Percentiles rank a stretch among this genome's conserved stretches.
phyloP scores from a whole-genome alignment of 2,888 invertebrate genomes.

The Dasysyrphus tricinctus region DNA sequence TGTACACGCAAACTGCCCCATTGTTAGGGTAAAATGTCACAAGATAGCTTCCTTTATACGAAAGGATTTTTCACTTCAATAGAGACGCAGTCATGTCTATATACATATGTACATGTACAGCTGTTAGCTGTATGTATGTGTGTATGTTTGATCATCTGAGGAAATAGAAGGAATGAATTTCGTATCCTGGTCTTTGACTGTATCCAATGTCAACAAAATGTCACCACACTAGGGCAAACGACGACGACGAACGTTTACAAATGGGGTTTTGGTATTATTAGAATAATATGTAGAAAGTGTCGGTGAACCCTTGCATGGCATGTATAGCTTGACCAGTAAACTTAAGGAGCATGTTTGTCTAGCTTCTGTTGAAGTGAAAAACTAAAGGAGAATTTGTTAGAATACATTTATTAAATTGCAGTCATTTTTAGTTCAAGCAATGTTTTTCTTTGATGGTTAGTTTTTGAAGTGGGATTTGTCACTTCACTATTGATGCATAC shows the following conservation, averaged over 20 bases:
- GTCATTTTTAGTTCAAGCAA: slow-evolving; percentile 8
- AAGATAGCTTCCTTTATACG: slow-evolving; percentile 1
- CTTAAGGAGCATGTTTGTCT: slow-evolving; percentile 6
- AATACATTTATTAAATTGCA: slow-evolving; percentile 38
- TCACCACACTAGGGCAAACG: slow-evolving; percentile 34
- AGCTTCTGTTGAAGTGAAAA: neutral
- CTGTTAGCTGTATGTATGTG: neutral
- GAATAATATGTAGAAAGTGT: slow-evolving; percentile 42
- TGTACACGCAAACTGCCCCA: slow-evolving; percentile 42
- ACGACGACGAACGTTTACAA: slow-evolving; percentile 58
- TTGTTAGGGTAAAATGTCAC: slow-evolving; percentile 14
- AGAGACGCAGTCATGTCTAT: neutral
- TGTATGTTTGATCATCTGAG: neutral
- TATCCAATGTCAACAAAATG: slow-evolving; percentile 62
- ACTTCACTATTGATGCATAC: neutral
- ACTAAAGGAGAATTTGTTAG: neutral
- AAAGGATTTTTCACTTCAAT: slow-evolving; percentile 24
- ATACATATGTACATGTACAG: neutral
- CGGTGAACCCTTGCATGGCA: slow-evolving; percentile 31
- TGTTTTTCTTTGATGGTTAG: neutral
- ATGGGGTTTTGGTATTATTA: slow-evolving; percentile 59
- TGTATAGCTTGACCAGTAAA: slow-evolving; percentile 22
- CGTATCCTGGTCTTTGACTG: slow-evolving; percentile 10
- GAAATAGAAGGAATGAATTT: neutral
- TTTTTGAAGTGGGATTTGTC: too few species aligned